Conservation (phyloP, 2,113 vertebrate species). For the Scortum barcoo region DNA sequence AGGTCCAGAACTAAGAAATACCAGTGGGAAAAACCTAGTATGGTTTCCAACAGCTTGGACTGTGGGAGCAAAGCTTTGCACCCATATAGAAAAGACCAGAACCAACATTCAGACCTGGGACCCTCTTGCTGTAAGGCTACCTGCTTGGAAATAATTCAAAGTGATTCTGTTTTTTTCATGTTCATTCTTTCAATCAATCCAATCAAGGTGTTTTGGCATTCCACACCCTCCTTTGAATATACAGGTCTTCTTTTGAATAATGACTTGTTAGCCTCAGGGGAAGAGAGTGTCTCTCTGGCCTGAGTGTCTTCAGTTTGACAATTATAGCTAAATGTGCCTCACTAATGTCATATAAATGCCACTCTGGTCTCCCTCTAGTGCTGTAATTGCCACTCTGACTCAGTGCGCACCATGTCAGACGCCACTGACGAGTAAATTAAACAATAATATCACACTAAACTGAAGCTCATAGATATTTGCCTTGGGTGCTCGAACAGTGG, state of each 20-base stretch:
- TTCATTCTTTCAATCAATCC: slow-evolving; percentile 20
- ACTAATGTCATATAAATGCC: slow-evolving; percentile 72
- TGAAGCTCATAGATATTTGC: slow-evolving; percentile 35
- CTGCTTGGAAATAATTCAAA: not conserved
- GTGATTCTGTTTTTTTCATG: not conserved
- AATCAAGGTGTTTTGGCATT: not conserved
- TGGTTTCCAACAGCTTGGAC: not conserved
- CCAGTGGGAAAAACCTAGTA: not conserved
- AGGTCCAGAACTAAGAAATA: not conserved
- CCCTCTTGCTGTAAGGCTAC: not conserved
- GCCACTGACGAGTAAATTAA: slow-evolving; percentile 63
- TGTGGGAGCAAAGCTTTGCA: not conserved
- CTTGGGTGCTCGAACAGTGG: slow-evolving; percentile 10
- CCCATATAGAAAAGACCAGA: not conserved
- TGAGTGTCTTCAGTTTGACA: slow-evolving; percentile 50
- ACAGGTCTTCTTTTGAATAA: slow-evolving; percentile 46
- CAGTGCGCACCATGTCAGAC: slow-evolving; percentile 47
- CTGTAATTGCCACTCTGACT: slow-evolving; percentile 67
- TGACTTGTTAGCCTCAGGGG: slow-evolving; percentile 39
- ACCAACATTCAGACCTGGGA: not conserved
- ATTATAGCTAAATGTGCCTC: slow-evolving; percentile 68
- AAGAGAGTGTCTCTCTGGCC: slow-evolving; percentile 45
- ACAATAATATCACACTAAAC: slow-evolving; percentile 51
- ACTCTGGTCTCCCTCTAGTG: slow-evolving; percentile 48
- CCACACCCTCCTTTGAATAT: slow-evolving; percentile 26